phyloP scores from a whole-genome alignment of 92 coral and sea anemone genomes.

The Heteractis magnifica region DNA sequence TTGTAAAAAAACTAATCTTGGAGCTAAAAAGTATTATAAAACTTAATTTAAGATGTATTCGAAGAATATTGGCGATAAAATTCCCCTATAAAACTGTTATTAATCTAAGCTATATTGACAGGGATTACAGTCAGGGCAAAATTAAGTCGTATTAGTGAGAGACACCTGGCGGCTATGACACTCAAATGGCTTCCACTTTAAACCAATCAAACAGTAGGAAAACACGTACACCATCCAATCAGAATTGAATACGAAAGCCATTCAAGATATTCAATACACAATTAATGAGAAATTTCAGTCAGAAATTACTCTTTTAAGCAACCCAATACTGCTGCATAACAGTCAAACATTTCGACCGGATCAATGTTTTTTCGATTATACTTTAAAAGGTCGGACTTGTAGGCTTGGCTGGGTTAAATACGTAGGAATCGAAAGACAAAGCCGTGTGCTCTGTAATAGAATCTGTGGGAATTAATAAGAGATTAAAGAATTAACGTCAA shows the following conservation, averaged over 20 bases:
- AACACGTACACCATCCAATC: neutral
- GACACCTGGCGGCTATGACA: neutral
- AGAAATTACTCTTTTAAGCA: neutral
- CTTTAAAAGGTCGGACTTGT: constrained; percentile 8
- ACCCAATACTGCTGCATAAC: neutral
- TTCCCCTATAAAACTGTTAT: too few relatives aligned
- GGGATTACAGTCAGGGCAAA: neutral
- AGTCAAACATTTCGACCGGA: neutral
- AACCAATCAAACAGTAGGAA: neutral
- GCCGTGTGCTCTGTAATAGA: constrained; percentile 77
- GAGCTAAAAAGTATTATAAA: too few relatives aligned
- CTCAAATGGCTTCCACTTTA: neutral
- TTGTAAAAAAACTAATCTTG: too few relatives aligned
- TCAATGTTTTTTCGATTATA: neutral
- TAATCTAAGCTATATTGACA: neutral
- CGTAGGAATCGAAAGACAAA: constrained; percentile 55
- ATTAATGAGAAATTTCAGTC: too few relatives aligned
- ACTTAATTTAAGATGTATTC: too few relatives aligned
- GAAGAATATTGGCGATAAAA: too few relatives aligned
- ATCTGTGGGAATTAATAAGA: constrained; percentile 46
- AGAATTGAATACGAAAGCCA: neutral
- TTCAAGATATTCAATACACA: neutral
- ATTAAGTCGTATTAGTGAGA: too few relatives aligned
- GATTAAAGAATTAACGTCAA: neutral
- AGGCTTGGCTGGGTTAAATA: constrained; percentile 3